Percentiles rank a stretch among this genome's conserved stretches.
Conservation (phyloP, 2,797 vertebrate species). For the Uromys caudimaculatus region DNA sequence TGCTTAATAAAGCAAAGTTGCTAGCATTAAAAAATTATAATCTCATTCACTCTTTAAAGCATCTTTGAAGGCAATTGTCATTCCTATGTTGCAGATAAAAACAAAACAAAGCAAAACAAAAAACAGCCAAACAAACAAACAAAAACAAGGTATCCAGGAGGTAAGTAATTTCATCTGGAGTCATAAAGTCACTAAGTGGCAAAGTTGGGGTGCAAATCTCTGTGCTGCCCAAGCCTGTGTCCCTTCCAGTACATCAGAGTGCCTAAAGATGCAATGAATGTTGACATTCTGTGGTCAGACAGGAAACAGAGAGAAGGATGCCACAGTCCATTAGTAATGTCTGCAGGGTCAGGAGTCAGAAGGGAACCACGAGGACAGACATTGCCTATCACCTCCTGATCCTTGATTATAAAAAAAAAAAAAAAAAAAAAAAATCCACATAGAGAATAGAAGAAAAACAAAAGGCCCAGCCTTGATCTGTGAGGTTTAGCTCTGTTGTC, state of each 20-base stretch:
- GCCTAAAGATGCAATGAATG: neutral
- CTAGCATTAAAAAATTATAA: neutral
- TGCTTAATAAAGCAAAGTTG: neutral
- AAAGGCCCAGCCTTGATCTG: no score
- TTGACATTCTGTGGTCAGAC: neutral
- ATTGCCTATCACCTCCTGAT: neutral
- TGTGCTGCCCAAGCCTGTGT: neutral
- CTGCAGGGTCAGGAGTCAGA: neutral
- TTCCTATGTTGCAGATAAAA: constrained; percentile 9
- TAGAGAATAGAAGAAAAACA: neutral
- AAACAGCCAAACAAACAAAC: neutral
- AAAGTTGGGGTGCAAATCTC: neutral
- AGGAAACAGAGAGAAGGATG: neutral
- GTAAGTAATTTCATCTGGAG: constrained; percentile 7
- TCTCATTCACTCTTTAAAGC: constrained; percentile 33
- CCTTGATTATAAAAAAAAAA: neutral
- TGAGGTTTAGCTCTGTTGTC: neutral
- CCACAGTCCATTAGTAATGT: neutral
- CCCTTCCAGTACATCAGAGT: neutral
- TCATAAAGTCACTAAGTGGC: neutral
- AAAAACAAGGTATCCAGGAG: neutral
- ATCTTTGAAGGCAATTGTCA: neutral
- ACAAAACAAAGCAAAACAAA: neutral
- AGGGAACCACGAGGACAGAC: neutral
- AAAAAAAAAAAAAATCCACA: neutral